phyloP scores from a whole-genome alignment of 2,888 invertebrate genomes.

The Cyrtodaria siliqua region DNA sequence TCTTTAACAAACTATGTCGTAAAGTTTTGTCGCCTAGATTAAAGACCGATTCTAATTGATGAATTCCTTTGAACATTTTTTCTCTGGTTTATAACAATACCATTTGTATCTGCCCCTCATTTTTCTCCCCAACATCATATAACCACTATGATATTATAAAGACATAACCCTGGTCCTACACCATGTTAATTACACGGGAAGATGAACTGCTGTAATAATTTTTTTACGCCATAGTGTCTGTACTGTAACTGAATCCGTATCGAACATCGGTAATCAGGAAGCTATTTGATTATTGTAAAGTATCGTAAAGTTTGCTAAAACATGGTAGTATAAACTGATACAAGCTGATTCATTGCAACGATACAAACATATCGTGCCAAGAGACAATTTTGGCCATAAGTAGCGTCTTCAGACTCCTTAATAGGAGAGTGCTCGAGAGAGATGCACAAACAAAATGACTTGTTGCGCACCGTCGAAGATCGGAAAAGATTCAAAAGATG shows the following conservation, averaged over 20 bases:
- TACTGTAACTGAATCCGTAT: background rate
- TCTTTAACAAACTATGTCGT: too few relatives aligned
- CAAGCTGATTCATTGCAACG: conserved; percentile 1
- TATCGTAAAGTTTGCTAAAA: background rate
- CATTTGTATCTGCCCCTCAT: too few relatives aligned
- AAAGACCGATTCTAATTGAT: too few relatives aligned
- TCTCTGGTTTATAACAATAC: too few relatives aligned
- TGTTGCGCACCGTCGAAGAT: conserved; percentile 39
- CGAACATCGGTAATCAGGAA: conserved; percentile 2
- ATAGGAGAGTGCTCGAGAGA: conserved; percentile 43
- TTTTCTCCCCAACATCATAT: too few relatives aligned
- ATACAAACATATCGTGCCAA: conserved; percentile 15
- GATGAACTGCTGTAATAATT: conserved; percentile 39
- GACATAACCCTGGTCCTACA: background rate
- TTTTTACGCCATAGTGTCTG: conserved; percentile 1
- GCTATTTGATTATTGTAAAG: background rate
- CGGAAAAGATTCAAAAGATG: background rate
- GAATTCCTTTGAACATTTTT: too few relatives aligned
- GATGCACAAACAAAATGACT: conserved; percentile 34
- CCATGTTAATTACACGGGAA: conserved; percentile 22
- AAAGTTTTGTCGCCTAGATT: too few relatives aligned
- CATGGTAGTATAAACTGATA: background rate
- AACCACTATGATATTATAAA: background rate
- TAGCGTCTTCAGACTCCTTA: conserved; percentile 31
- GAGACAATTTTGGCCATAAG: conserved; percentile 33